Evolutionary conservation across 2,888 invertebrate genomes (phyloP), one percentile per base, ranked within the genome.

Genomic region (Boloria euphrosyne): DNA sequence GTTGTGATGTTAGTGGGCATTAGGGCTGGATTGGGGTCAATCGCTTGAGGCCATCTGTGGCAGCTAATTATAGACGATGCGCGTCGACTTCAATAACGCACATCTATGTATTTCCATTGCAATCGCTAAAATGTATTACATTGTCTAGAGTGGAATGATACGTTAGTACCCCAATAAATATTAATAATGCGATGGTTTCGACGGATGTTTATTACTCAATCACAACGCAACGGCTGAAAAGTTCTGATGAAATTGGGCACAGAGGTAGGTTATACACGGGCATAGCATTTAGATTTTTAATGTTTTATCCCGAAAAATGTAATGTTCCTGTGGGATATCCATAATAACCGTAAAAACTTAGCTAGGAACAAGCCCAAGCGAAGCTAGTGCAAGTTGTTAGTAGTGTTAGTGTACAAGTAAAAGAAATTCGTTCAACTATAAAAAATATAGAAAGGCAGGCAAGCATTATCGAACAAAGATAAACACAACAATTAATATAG

Each of bases 41-140:
- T 86, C 90, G 87, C 84, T 87, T 85, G 89, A 88, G 89, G 89
- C 89, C 90, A 90, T 90, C 89, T 88, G 90, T 85, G 83, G 79
- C 75, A 79, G 82, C 84, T 92, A 90, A 91, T 91, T 90, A 91
- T 90, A 91, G 89, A 81, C 79, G 80, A 81, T 78, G 77, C 80
- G 82, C 84, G 84, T 80, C 80, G 81, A 81, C 79, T 76, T 82
- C 84, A 83, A 86, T 84, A 82, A 82, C 80, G 81, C 81, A 83
- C 81, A 77, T 82, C 81, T 81, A 78, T 82, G 82, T 81, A 83
- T 81, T 78, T 83, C 80, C 81, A 86, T 84, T 83, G 81, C 79
- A 78, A 83, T 77, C 76, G 81, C 78, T 76, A 79, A 65, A 65
- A 65, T 52, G 78, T 67, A 52, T 22, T 50, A 18, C 16, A 54